These are phyloP conservation scores for Tamias sibiricus DNA, from an alignment of 2,113 vertebrate species.

Conservation along the genomic window DNA sequence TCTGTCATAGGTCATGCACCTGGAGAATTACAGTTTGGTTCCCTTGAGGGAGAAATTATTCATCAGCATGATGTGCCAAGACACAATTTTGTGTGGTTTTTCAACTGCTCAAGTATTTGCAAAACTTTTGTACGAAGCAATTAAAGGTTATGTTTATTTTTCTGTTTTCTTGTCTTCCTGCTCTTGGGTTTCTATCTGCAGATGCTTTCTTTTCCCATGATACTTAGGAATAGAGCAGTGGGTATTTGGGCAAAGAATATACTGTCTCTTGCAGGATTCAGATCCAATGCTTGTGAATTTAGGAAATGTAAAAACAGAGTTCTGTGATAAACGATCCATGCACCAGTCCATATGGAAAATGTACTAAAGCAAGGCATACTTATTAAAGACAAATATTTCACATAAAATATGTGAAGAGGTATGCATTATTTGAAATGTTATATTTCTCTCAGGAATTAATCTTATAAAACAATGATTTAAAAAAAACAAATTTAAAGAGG, in stretches of 20 bases:
- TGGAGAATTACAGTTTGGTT: not conserved
- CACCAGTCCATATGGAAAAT: not conserved
- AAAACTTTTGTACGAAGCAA: not conserved
- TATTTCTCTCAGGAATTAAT: not conserved
- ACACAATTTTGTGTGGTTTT: not conserved
- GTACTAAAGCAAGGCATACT: not conserved
- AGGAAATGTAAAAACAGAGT: not conserved
- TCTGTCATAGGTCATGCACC: not conserved
- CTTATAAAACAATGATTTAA: not conserved
- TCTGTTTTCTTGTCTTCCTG: not conserved
- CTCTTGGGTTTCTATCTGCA: not conserved
- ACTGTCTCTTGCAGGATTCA: not conserved
- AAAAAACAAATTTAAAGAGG: not conserved
- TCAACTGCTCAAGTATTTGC: not conserved
- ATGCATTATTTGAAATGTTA: not conserved
- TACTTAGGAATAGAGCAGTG: not conserved
- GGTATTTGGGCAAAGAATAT: not conserved
- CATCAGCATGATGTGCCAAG: not conserved
- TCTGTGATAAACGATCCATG: not conserved
- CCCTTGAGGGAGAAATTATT: not conserved
- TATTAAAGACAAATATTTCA: not conserved
- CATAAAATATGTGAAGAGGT: not conserved
- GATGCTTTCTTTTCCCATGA: not conserved
- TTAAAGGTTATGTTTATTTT: not conserved
- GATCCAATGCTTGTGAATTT: accelerated